Percentiles rank a stretch among this genome's conserved stretches.
phyloP scores from a whole-genome alignment of 1,140 invertebrate species.

The Drosophila arawakana region DNA sequence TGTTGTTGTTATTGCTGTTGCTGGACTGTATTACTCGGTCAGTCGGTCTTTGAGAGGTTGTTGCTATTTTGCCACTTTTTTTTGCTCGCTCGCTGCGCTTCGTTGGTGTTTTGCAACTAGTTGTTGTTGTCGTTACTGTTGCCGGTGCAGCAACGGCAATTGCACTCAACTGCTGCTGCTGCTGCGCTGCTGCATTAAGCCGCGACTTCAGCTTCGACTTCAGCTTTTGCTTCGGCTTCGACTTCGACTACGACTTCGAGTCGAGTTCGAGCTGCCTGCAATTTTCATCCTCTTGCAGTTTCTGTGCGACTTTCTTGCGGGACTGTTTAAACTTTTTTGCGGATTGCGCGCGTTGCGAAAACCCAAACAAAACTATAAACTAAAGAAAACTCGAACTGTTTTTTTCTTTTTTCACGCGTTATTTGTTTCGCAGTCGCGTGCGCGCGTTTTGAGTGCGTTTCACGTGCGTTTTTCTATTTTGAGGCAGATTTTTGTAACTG shows the following conservation, averaged over 20 bases:
- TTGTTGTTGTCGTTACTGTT: slow-evolving; percentile 55
- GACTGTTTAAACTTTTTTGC: slow-evolving; percentile 81
- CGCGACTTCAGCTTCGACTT: slow-evolving; percentile 31
- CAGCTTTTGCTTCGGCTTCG: slow-evolving; percentile 34
- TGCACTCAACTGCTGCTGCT: slow-evolving; percentile 66
- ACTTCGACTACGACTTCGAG: slow-evolving; percentile 28
- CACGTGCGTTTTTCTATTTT: slow-evolving; percentile 59
- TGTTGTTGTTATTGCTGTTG: slow-evolving; percentile 53
- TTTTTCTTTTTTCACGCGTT: slow-evolving; percentile 45
- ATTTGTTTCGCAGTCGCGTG: slow-evolving; percentile 68
- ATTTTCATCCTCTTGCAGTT: slow-evolving; percentile 84
- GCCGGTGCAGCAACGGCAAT: slow-evolving; percentile 68
- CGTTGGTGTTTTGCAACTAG: slow-evolving; percentile 66
- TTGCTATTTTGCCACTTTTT: slow-evolving; percentile 77
- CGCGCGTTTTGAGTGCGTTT: slow-evolving; percentile 59
- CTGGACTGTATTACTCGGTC: slow-evolving; percentile 84
- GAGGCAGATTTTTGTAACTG: slow-evolving; percentile 35
- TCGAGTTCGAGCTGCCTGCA: slow-evolving; percentile 69
- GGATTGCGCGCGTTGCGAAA: slow-evolving; percentile 67
- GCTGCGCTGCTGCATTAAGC: slow-evolving; percentile 40
- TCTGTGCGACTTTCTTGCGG: slow-evolving; percentile 84
- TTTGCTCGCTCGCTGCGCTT: slow-evolving; percentile 56
- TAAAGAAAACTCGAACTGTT: background rate
- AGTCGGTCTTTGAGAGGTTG: slow-evolving; percentile 84
- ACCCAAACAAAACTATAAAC: slow-evolving; percentile 22